Percentiles rank a stretch among this genome's conserved stretches.
These are phyloP conservation scores for Apis dorsata DNA, from an alignment of 1,140 invertebrate genomes.

Conservation along the genomic window DNA sequence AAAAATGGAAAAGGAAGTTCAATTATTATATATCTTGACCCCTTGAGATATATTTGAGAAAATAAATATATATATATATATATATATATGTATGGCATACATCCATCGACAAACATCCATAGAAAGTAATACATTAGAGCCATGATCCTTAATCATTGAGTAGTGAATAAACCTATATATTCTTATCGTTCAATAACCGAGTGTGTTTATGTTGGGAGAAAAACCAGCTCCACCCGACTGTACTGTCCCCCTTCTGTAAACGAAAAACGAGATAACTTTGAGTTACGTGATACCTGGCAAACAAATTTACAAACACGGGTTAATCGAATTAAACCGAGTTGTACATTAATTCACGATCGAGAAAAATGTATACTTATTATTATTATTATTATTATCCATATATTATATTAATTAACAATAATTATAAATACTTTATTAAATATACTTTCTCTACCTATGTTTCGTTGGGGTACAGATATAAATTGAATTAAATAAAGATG, in stretches of 20 bases:
- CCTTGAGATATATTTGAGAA: not conserved
- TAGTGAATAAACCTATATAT: constrained; percentile 57
- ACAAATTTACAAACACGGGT: constrained; percentile 40
- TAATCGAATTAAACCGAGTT: constrained; percentile 58
- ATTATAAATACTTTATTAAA: no score
- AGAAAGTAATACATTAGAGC: constrained; percentile 54
- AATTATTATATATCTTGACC: no score
- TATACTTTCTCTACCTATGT: no score
- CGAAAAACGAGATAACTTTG: constrained; percentile 47
- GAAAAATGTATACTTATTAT: not conserved
- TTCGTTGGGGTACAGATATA: no score
- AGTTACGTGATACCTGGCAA: constrained; percentile 53
- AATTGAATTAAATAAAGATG: no score
- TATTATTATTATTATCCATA: not conserved
- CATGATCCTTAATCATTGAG: constrained; percentile 53
- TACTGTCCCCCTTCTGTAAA: constrained; percentile 34
- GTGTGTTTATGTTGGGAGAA: constrained; percentile 43
- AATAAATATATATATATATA: no score
- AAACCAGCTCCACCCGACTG: constrained; percentile 27
- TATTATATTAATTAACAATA: no score
- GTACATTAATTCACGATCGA: not conserved
- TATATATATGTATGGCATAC: no score
- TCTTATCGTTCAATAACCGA: constrained; percentile 59
- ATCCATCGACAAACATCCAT: not conserved
- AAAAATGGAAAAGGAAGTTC: no score